These are phyloP conservation scores for Drosophila lutescens DNA, from an alignment of 2,888 invertebrate species.

Conservation along the genomic window DNA sequence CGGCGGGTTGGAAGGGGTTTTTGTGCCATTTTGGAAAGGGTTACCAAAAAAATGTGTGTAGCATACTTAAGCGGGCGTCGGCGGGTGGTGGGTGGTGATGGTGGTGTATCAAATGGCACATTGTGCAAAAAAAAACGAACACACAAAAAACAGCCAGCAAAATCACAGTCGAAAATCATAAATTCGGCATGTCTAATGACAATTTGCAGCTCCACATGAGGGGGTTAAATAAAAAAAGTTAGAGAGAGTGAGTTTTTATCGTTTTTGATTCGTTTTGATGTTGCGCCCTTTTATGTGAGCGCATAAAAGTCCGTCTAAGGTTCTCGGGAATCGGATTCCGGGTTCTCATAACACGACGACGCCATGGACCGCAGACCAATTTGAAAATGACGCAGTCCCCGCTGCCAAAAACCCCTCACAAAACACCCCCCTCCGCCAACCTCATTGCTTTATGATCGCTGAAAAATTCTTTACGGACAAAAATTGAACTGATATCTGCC, in stretches of 20 bases:
- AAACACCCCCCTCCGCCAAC: neutral
- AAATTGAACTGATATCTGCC: neutral
- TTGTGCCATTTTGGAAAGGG: constrained; percentile 42
- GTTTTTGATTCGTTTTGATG: constrained; percentile 52
- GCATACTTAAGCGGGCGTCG: constrained; percentile 35
- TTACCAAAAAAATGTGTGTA: constrained; percentile 50
- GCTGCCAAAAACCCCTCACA: neutral
- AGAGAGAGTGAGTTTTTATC: constrained; percentile 44
- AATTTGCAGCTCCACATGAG: constrained; percentile 54
- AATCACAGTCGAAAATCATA: constrained; percentile 81
- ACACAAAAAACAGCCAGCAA: constrained; percentile 15
- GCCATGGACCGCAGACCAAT: constrained; percentile 65
- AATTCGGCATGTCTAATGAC: constrained; percentile 82
- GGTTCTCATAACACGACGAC: constrained; percentile 52
- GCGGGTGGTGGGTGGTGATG: constrained; percentile 24
- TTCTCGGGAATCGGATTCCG: neutral
- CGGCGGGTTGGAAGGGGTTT: neutral
- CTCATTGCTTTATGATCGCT: neutral
- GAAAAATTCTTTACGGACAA: neutral
- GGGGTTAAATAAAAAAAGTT: constrained; percentile 18
- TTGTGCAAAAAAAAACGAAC: neutral
- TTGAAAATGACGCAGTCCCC: constrained; percentile 40
- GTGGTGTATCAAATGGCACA: constrained; percentile 5
- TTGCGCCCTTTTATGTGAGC: constrained; percentile 37
- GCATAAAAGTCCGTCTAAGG: constrained; percentile 54